Percentiles rank a stretch among this genome's conserved stretches.
Evolutionary conservation across 2,113 vertebrate species (phyloP).

Genomic region (Sigmodon hispidus): DNA sequence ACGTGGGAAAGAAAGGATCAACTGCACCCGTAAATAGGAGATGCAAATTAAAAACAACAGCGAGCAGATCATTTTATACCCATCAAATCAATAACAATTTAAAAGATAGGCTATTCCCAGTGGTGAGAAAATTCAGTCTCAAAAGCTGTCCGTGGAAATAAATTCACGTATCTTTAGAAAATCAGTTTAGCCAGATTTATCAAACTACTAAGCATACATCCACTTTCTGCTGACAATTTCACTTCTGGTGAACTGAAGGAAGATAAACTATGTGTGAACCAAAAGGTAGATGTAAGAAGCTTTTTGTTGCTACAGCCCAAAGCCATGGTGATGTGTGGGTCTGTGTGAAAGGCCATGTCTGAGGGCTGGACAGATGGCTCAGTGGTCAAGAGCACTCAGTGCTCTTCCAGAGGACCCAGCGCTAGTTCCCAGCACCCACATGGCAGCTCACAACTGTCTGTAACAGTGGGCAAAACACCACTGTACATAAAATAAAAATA

Average conservation of each 20-base stretch:
- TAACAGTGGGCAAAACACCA: no score
- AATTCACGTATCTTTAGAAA: background rate
- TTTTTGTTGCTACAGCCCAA: background rate
- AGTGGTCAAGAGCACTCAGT: no score
- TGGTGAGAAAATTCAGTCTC: background rate
- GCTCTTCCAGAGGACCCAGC: no score
- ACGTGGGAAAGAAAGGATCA: background rate
- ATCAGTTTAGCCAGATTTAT: background rate
- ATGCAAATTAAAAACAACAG: constrained; percentile 35
- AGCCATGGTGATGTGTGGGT: background rate
- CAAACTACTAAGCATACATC: background rate
- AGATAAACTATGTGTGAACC: background rate
- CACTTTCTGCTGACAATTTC: background rate
- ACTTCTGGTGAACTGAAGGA: background rate
- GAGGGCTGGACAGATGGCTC: no score
- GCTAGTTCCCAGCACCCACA: no score
- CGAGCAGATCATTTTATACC: background rate
- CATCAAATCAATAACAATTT: constrained; percentile 25
- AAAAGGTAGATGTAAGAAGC: background rate
- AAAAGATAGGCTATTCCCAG: background rate
- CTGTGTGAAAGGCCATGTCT: no score
- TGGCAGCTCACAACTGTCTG: no score
- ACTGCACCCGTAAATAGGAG: background rate
- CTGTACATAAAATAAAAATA: no score
- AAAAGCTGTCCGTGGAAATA: background rate